Evolutionary conservation across 1,140 invertebrate genomes (phyloP).

Genomic region (Cydia fagiglandana): DNA sequence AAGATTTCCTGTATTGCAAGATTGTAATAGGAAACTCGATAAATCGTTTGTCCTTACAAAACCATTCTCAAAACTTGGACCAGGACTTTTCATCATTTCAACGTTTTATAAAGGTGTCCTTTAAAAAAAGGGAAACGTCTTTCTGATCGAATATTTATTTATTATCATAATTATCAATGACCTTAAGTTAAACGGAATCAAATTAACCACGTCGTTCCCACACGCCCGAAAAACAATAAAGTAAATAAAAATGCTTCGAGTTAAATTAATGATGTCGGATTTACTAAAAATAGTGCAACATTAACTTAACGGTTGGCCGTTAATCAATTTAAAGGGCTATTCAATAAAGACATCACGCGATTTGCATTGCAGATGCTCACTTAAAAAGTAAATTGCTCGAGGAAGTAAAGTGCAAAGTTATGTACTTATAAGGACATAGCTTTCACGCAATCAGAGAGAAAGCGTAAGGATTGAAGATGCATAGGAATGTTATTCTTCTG

Average conservation of each 20-base stretch:
- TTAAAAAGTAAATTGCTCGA: constrained; percentile 37
- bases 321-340: constrained; percentile 19
- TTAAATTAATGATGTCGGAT: constrained; percentile 1
- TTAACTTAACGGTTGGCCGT: neutral
- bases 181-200: neutral
- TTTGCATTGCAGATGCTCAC: constrained; percentile 36
- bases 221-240: neutral
- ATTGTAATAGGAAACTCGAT: no score
- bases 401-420: constrained; percentile 8
- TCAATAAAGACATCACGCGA: constrained; percentile 18
- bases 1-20: no score
- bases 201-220: neutral
- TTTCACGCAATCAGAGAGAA: constrained; percentile 44
- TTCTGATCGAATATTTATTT: neutral
- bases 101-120: no score
- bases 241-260: neutral
- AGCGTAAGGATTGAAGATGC: constrained; percentile 45
- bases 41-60: no score
- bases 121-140: neutral
- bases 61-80: no score
- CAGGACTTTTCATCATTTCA: no score
- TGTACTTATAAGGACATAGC: constrained; percentile 40
- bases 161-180: neutral
- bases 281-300: constrained; percentile 1
- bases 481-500: constrained; percentile 44